phyloP scores from a whole-genome alignment of 2,888 invertebrate species.

The Drosophila aldrichi region DNA sequence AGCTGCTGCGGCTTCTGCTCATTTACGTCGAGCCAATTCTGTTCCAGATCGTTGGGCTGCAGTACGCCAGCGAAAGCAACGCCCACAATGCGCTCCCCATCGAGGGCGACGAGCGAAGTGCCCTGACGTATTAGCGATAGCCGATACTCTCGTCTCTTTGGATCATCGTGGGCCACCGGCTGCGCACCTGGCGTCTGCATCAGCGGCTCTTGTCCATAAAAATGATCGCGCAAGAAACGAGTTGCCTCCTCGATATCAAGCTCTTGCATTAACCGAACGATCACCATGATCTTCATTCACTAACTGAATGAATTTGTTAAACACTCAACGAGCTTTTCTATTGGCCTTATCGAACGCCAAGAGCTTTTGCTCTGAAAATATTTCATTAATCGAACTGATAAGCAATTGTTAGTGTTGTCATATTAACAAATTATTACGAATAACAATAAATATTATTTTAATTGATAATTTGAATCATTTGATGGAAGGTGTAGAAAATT shows the following conservation, averaged over 20 bases:
- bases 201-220: conserved; percentile 59
- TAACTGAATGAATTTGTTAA: conserved; percentile 9
- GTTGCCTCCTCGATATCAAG: conserved; percentile 43
- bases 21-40: conserved; percentile 33
- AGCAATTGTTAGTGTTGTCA: background rate
- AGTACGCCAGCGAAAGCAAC: conserved; percentile 34
- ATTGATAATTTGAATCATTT: background rate
- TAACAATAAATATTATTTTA: background rate
- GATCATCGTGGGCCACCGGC: background rate
- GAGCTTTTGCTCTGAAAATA: background rate
- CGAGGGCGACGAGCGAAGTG: conserved; percentile 53
- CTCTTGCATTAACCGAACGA: conserved; percentile 46
- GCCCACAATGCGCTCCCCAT: conserved; percentile 50
- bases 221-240: conserved; percentile 48
- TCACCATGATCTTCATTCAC: conserved; percentile 35
- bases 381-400: background rate
- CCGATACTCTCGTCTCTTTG: conserved; percentile 31
- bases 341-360: background rate
- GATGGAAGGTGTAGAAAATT: background rate
- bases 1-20: conserved; percentile 17
- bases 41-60: conserved; percentile 43
- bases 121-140: conserved; percentile 37
- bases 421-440: background rate
- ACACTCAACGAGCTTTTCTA: background rate
- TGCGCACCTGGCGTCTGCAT: conserved; percentile 49